phyloP scores from a whole-genome alignment of 2,113 vertebrate genomes.

The Hippocampus abdominalis region DNA sequence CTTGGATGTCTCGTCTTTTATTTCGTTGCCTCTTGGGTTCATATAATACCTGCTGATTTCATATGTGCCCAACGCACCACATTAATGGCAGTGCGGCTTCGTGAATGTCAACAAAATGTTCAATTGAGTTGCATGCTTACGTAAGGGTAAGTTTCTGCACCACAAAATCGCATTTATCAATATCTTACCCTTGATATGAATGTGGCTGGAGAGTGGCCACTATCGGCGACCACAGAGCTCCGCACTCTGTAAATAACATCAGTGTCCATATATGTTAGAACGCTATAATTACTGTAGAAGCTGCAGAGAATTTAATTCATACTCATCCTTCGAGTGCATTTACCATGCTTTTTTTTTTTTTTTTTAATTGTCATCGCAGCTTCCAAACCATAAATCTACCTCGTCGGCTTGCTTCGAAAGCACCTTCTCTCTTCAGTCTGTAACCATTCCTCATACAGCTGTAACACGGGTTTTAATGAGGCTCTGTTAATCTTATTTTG shows the following conservation, averaged over 20 bases:
- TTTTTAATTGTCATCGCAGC: constrained; percentile 45
- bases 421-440: constrained; percentile 41
- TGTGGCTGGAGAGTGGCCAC: too few species aligned
- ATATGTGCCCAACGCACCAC: too few species aligned
- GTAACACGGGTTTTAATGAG: constrained; percentile 39
- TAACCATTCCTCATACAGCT: constrained; percentile 45
- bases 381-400: constrained; percentile 42
- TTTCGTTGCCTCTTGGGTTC: not conserved
- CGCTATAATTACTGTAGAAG: not conserved
- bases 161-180: too few species aligned
- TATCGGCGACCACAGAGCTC: too few species aligned
- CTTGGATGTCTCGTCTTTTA: constrained; percentile 14
- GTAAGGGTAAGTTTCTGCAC: too few species aligned
- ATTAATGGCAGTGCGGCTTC: too few species aligned
- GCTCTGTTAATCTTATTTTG: constrained; percentile 34
- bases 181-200: too few species aligned
- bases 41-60: too few species aligned
- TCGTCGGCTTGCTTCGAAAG: constrained; percentile 41
- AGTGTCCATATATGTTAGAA: constrained; percentile 1
- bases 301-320: constrained; percentile 36
- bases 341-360: constrained; percentile 43
- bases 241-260: not conserved
- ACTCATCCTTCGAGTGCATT: constrained; percentile 32
- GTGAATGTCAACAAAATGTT: too few species aligned
- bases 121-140: too few species aligned